Conservation (phyloP, 2,797 vertebrate genomes). For the Pygocentrus nattereri region DNA sequence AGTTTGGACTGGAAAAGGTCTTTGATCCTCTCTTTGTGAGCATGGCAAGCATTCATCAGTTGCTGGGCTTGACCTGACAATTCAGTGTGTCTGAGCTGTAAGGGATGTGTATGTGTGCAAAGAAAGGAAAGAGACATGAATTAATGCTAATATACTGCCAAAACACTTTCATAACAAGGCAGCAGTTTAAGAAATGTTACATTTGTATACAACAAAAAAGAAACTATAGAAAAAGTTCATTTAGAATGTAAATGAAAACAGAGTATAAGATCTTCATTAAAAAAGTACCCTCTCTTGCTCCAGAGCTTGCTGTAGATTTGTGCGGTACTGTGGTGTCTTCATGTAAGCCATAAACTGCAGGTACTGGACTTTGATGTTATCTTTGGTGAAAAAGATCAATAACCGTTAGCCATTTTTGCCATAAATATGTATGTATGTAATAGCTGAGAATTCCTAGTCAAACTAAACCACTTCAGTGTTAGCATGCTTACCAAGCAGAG, state of each 20-base stretch:
- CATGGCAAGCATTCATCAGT: slow-evolving; percentile 90
- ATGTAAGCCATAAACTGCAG: slow-evolving; percentile 96
- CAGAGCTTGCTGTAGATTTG: slow-evolving; percentile 91
- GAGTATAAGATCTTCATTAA: neutral
- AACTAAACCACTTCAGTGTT: neutral
- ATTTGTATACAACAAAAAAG: no score
- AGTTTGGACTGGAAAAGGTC: slow-evolving; percentile 95
- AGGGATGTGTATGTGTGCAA: neutral
- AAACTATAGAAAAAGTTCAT: no score
- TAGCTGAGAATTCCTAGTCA: neutral
- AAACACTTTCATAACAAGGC: neutral
- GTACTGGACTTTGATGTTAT: slow-evolving; percentile 97
- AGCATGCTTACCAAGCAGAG: slow-evolving; percentile 88
- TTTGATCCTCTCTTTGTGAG: slow-evolving; percentile 94
- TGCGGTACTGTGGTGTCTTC: slow-evolving; percentile 95
- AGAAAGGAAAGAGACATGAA: neutral
- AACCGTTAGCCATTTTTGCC: slow-evolving; percentile 24
- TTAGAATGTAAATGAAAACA: neutral
- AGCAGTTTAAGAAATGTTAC: neutral
- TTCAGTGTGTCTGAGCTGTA: slow-evolving; percentile 90
- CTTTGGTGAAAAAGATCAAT: slow-evolving; percentile 72
- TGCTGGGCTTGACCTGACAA: slow-evolving; percentile 91
- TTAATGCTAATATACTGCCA: neutral
- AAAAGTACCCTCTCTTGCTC: slow-evolving; percentile 92
- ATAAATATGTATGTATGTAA: no score